A percentile compares a stretch with the other conserved stretches of the same genome.
Evolutionary conservation across 64 coral and sea anemone genomes (phyloP).

Genomic region (Actinia tenebrosa): DNA sequence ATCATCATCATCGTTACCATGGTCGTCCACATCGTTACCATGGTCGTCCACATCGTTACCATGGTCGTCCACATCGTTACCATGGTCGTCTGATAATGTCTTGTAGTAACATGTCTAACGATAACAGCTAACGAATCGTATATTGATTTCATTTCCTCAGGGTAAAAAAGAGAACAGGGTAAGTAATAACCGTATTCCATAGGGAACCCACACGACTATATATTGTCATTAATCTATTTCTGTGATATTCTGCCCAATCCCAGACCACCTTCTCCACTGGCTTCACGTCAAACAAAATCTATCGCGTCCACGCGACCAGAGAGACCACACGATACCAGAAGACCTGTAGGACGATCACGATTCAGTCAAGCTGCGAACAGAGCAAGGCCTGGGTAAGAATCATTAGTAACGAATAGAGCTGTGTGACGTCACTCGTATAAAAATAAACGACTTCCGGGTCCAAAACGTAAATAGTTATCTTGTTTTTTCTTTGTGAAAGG

Average conservation of each 20-base stretch:
- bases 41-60: background rate
- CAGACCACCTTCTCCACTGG: conserved; percentile 12
- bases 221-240: background rate
- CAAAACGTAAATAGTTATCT: too few relatives aligned
- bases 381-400: conserved; percentile 19
- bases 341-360: conserved; percentile 41
- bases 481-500: too few relatives aligned
- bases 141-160: background rate
- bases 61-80: background rate
- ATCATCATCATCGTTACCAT: background rate
- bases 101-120: background rate
- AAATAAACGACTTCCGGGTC: too few relatives aligned
- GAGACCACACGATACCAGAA: conserved; percentile 33
- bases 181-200: background rate
- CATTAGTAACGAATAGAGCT: background rate
- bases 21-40: background rate
- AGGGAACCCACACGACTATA: background rate
- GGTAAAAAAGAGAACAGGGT: conserved; percentile 1
- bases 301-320: background rate
- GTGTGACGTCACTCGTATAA: too few relatives aligned
- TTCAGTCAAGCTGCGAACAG: conserved; percentile 8
- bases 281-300: conserved; percentile 10
- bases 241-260: background rate
- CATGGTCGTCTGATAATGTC: background rate
- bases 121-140: background rate